These are phyloP conservation scores for Entomobrya proxima DNA, from an alignment of 2,888 invertebrate genomes.

Conservation along the genomic window DNA sequence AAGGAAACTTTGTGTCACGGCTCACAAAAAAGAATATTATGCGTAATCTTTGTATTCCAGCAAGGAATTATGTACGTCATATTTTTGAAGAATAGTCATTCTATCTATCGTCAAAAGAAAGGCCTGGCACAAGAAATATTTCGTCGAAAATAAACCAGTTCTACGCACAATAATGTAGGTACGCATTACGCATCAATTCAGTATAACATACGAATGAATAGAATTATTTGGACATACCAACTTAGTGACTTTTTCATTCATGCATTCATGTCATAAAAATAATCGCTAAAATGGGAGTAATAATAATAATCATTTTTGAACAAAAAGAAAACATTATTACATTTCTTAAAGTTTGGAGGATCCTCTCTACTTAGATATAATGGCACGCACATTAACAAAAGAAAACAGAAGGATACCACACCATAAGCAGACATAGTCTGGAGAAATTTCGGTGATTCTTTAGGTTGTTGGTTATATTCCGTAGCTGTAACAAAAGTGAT, in stretches of 20 bases:
- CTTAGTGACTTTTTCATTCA: constrained; percentile 46
- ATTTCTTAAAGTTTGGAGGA: not conserved
- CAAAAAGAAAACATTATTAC: constrained; percentile 60
- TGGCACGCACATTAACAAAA: not conserved
- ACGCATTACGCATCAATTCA: not conserved
- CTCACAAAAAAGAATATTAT: constrained; percentile 48
- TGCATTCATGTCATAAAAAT: constrained; percentile 68
- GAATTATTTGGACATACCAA: not conserved
- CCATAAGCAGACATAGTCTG: not conserved
- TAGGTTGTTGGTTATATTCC: too few relatives aligned
- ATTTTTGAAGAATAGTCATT: constrained; percentile 9
- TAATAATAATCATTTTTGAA: constrained; percentile 66
- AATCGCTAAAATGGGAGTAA: constrained; percentile 71
- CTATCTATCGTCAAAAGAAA: constrained; percentile 14
- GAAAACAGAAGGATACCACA: not conserved
- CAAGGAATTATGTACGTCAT: constrained; percentile 20
- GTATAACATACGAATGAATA: not conserved
- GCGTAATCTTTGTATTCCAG: constrained; percentile 24
- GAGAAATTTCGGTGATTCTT: too few relatives aligned
- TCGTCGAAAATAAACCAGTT: not conserved
- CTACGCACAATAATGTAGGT: not conserved
- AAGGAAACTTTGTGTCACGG: constrained; percentile 54
- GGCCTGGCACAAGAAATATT: constrained; percentile 25
- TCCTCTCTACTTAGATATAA: not conserved
- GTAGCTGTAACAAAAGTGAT: too few relatives aligned